A percentile compares a stretch with the other conserved stretches of the same genome.
Conservation (phyloP, 1,140 invertebrate genomes). For the Diorhabda carinulata region DNA sequence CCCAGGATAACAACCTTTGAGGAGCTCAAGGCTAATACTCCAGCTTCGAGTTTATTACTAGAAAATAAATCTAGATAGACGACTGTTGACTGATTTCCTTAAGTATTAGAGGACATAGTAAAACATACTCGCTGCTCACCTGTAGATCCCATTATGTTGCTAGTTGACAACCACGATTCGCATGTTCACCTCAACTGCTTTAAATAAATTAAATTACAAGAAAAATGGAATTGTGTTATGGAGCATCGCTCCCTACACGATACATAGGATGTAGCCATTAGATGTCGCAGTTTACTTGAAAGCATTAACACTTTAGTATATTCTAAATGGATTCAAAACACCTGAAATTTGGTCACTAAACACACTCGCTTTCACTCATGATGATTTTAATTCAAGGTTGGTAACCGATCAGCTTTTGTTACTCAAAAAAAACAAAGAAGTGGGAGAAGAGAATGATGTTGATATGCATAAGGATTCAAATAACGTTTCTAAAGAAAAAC, state of each 20-base stretch:
- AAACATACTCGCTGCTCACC: constrained; percentile 18
- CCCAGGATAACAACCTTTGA: constrained; percentile 23
- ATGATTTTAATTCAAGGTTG: constrained; percentile 24
- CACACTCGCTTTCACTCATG: constrained; percentile 18
- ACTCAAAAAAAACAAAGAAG: constrained; percentile 41
- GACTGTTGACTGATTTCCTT: constrained; percentile 39
- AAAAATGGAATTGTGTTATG: constrained; percentile 43
- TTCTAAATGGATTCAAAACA: constrained; percentile 9
- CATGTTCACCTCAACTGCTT: constrained; percentile 35
- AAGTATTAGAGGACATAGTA: constrained; percentile 40
- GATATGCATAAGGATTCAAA: too few species aligned
- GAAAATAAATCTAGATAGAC: constrained; percentile 38
- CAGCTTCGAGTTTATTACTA: constrained; percentile 23
- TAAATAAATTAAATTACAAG: constrained; percentile 32
- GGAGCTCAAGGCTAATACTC: constrained; percentile 13
- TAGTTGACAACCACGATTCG: constrained; percentile 47
- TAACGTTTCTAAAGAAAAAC: too few species aligned
- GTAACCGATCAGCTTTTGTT: constrained; percentile 17
- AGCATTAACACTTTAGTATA: constrained; percentile 7
- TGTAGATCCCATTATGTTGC: constrained; percentile 16
- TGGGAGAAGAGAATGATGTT: constrained; percentile 45
- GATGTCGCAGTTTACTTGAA: constrained; percentile 40
- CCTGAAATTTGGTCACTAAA: constrained; percentile 16
- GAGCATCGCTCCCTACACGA: constrained; percentile 43
- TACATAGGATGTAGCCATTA: constrained; percentile 44